A percentile compares a stretch with the other conserved stretches of the same genome.
Evolutionary conservation across 2,113 vertebrate species (phyloP).

Genomic region (Pteronura brasiliensis): DNA sequence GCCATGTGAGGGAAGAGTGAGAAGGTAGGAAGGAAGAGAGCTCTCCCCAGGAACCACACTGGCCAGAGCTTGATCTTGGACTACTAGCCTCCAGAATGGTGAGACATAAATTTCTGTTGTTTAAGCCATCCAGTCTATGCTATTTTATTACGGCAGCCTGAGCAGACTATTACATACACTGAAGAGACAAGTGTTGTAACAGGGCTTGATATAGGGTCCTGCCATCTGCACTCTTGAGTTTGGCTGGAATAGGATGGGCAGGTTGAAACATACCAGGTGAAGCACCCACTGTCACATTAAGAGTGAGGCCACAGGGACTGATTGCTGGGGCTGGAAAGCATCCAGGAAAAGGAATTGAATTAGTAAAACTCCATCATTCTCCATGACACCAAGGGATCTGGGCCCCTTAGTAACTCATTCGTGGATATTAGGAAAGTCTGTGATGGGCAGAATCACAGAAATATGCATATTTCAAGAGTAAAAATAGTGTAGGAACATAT

Average conservation of each 20-base stretch:
- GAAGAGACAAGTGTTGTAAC: neutral
- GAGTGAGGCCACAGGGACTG: neutral
- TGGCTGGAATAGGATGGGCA: neutral
- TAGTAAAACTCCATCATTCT: neutral
- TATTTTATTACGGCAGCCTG: neutral
- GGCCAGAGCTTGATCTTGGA: neutral
- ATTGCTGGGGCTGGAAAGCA: no score
- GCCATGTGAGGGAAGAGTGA: neutral
- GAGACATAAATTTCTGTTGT: neutral
- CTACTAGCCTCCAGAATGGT: neutral
- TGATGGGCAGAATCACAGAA: neutral
- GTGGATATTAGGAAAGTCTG: neutral
- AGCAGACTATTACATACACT: neutral
- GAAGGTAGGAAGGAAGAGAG: neutral
- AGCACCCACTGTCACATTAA: neutral
- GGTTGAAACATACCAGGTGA: neutral
- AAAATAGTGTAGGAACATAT: neutral
- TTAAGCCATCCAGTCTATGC: neutral
- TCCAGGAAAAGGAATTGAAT: neutral
- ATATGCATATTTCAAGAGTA: neutral
- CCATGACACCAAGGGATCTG: neutral
- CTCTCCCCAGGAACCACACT: neutral
- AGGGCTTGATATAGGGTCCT: neutral
- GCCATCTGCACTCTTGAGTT: neutral
- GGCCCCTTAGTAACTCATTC: neutral